These are phyloP conservation scores for Antheraea assamensis DNA, from an alignment of 2,888 invertebrate genomes.

Conservation along the genomic window DNA sequence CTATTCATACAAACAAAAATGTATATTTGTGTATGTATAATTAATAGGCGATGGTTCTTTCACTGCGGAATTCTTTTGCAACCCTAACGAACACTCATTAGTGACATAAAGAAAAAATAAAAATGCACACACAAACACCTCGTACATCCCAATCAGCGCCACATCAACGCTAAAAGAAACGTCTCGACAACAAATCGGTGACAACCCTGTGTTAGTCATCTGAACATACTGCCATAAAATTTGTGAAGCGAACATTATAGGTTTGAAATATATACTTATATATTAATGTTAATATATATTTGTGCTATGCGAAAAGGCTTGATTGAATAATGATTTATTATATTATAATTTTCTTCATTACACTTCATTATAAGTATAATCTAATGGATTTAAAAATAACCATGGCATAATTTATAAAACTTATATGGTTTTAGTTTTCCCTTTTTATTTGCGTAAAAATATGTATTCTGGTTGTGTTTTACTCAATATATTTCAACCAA, in stretches of 20 bases:
- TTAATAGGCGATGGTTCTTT: slow-evolving; percentile 12
- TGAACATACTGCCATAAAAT: slow-evolving; percentile 36
- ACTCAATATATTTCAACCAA: neutral
- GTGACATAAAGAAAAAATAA: slow-evolving; percentile 61
- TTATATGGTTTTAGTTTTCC: too few relatives aligned
- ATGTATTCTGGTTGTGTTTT: too few relatives aligned
- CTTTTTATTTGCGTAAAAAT: too few relatives aligned
- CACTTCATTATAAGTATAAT: too few relatives aligned
- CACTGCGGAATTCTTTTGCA: slow-evolving; percentile 24
- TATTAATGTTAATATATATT: too few relatives aligned
- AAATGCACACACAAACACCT: slow-evolving; percentile 61
- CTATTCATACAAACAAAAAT: slow-evolving; percentile 4
- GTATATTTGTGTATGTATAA: neutral
- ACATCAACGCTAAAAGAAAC: slow-evolving; percentile 75
- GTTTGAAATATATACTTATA: neutral
- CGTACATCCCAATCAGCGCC: slow-evolving; percentile 73
- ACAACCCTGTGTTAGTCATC: slow-evolving; percentile 57
- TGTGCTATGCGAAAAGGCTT: neutral
- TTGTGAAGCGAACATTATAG: neutral
- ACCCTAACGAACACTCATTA: slow-evolving; percentile 68
- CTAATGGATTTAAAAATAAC: too few relatives aligned
- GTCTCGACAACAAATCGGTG: slow-evolving; percentile 74
- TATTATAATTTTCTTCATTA: too few relatives aligned
- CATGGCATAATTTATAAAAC: too few relatives aligned
- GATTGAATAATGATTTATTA: too few relatives aligned